Evolutionary conservation across 92 coral and sea anemone genomes (phyloP).

Genomic region (Phenganax marumi): DNA sequence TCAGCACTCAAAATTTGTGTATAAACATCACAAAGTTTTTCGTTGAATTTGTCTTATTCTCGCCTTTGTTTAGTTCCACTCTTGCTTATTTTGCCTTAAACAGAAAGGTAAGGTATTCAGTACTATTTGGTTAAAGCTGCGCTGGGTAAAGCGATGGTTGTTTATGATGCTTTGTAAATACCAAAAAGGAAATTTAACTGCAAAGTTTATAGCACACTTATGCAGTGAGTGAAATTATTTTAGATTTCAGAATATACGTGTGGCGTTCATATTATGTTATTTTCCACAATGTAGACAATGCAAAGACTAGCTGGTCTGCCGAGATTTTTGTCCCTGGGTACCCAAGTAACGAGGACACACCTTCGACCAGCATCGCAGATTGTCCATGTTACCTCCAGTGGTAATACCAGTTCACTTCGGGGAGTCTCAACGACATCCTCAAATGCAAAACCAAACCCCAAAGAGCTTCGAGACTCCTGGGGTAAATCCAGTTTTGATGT

Average conservation of each 20-base stretch:
- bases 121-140: not conserved
- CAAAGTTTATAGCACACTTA: too few species aligned
- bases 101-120: not conserved
- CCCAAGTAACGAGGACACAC: not conserved
- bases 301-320: conserved; percentile 23
- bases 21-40: not conserved
- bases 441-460: conserved; percentile 41
- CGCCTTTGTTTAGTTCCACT: not conserved
- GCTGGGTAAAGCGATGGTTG: not conserved
- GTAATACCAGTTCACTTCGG: not conserved
- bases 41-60: not conserved
- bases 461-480: conserved; percentile 71
- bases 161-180: too few species aligned
- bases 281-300: not conserved
- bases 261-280: too few species aligned
- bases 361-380: conserved; percentile 3
- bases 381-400: not conserved
- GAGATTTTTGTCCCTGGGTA: not conserved
- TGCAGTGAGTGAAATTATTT: too few species aligned
- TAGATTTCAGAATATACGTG: too few species aligned
- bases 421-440: not conserved
- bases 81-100: not conserved
- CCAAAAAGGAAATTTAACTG: too few species aligned
- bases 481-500: conserved; percentile 69
- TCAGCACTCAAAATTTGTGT: not conserved